Percentiles rank a stretch among this genome's conserved stretches.
Evolutionary conservation across 2,113 vertebrate species (phyloP).

Genomic region (Plecturocebus donacophilus): DNA sequence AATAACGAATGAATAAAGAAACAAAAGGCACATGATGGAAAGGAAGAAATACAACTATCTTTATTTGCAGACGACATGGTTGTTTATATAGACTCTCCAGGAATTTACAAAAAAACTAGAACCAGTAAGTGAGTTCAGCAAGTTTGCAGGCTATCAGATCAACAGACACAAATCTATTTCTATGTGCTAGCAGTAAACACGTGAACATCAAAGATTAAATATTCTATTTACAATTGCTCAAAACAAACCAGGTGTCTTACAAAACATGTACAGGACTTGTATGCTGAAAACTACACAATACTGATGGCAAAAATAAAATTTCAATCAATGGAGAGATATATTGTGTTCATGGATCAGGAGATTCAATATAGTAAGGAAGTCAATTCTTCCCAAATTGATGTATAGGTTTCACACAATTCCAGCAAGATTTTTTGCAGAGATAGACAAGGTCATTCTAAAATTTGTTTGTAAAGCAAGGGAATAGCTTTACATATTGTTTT

Average conservation of each 20-base stretch:
- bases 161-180: neutral
- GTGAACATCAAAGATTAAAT: neutral
- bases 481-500: too few relatives aligned
- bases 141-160: neutral
- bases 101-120: neutral
- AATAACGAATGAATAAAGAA: neutral
- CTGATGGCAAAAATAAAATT: neutral
- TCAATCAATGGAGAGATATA: neutral
- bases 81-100: neutral
- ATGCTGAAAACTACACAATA: neutral
- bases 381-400: neutral
- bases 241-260: neutral
- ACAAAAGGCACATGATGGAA: neutral
- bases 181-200: neutral
- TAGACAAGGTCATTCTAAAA: neutral
- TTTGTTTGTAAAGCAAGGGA: neutral
- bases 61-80: neutral
- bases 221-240: neutral
- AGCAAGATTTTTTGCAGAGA: neutral
- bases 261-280: neutral
- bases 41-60: constrained; percentile 16
- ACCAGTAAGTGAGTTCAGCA: neutral
- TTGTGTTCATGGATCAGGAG: neutral
- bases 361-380: neutral
- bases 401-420: neutral